phyloP scores from a whole-genome alignment of 2,113 vertebrate genomes.

The Eurystomus gularis region DNA sequence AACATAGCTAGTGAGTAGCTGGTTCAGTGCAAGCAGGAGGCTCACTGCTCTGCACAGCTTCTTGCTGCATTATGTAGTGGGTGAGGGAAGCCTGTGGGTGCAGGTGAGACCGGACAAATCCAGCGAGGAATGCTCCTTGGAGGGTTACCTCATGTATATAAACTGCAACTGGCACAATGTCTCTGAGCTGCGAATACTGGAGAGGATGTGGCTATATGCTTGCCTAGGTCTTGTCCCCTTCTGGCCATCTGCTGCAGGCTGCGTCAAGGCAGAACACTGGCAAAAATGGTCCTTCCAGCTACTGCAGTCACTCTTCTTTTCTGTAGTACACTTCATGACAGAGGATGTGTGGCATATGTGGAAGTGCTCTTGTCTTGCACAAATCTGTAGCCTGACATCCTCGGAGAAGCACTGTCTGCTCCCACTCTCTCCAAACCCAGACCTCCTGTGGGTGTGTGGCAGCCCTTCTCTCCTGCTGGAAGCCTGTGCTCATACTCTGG shows the following conservation, averaged over 20 bases:
- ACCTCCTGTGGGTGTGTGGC: neutral
- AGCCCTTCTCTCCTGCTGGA: neutral
- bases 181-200: neutral
- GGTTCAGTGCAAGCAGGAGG: neutral
- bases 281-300: neutral
- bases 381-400: neutral
- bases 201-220: neutral
- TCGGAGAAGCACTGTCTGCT: neutral
- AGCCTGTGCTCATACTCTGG: neutral
- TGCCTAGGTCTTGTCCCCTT: neutral
- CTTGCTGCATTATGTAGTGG: neutral
- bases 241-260: neutral
- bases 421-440: neutral
- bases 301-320: neutral
- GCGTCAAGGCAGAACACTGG: neutral
- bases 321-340: neutral
- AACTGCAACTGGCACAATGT: neutral
- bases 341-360: neutral
- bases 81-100: neutral
- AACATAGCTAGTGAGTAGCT: rapidly evolving
- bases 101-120: neutral
- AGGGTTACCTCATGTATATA: neutral
- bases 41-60: neutral
- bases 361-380: neutral
- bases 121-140: neutral